Percentiles rank a stretch among this genome's conserved stretches.
Evolutionary conservation across 2,113 vertebrate species (phyloP).

Genomic region (Ascaphus truei): DNA sequence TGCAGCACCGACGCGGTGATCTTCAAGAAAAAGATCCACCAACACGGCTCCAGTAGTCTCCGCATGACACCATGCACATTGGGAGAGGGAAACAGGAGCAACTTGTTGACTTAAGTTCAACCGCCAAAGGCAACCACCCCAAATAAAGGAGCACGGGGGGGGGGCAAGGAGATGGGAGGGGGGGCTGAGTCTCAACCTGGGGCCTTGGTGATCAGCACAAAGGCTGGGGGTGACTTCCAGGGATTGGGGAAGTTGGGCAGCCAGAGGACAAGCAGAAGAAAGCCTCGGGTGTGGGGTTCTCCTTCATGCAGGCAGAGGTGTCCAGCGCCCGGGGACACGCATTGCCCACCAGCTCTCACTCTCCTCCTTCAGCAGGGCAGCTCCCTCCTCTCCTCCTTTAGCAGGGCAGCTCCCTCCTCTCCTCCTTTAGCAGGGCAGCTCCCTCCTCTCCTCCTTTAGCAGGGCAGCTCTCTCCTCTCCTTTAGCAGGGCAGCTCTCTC

Average conservation of each 20-base stretch:
- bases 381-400: no score
- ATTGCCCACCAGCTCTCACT: no score
- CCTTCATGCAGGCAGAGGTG: conserved; percentile 47
- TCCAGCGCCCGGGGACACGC: conserved; percentile 47
- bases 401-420: no score
- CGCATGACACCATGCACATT: conserved; percentile 88
- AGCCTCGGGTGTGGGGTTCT: conserved; percentile 50
- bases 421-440: no score
- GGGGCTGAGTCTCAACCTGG: conserved; percentile 34
- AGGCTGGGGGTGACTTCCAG: conserved; percentile 46
- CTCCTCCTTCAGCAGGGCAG: conserved; percentile 38
- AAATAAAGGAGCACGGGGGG: conserved; percentile 32
- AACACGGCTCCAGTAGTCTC: conserved; percentile 88
- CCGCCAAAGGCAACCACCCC: conserved; percentile 37
- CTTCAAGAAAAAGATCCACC: conserved; percentile 86
- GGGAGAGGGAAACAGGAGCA: conserved; percentile 56
- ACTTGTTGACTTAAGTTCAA: conserved; percentile 71
- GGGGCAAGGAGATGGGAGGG: neutral
- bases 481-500: no score
- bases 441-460: no score
- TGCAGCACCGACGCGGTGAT: conserved; percentile 75
- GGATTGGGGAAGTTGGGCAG: conserved; percentile 42
- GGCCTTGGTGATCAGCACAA: conserved; percentile 48
- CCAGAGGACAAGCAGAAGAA: conserved; percentile 44
- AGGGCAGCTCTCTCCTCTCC: no score